Conservation (phyloP, 2,888 invertebrate genomes). For the Scaptomyza cyrtandrae region DNA sequence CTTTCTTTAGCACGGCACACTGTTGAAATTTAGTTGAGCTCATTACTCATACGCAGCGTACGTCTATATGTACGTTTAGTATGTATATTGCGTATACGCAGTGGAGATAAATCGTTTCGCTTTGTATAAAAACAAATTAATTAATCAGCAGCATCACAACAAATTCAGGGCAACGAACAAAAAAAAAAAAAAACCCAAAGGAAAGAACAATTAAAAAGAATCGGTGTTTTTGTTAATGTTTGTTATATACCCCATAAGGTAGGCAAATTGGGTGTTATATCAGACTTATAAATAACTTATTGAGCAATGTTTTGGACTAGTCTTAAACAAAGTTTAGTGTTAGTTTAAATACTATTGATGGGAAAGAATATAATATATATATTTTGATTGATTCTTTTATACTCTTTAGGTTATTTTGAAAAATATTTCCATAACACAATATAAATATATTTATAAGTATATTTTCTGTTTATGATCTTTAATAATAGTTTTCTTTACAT, state of each 20-base stretch:
- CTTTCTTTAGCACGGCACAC: constrained; percentile 7
- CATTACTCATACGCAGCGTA: constrained; percentile 75
- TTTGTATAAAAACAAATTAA: constrained; percentile 64
- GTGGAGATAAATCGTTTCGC: constrained; percentile 59
- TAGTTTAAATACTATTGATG: too few relatives aligned
- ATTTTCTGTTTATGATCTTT: too few relatives aligned
- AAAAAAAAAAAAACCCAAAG: not conserved
- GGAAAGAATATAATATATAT: too few relatives aligned
- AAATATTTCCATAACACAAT: too few relatives aligned
- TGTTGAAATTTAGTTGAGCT: constrained; percentile 42
- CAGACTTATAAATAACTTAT: not conserved
- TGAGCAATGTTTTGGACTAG: not conserved
- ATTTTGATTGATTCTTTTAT: too few relatives aligned
- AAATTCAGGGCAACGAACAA: constrained; percentile 2
- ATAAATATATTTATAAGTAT: too few relatives aligned
- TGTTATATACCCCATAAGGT: constrained; percentile 3
- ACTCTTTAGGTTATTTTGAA: too few relatives aligned
- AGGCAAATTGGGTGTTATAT: not conserved
- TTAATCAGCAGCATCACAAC: constrained; percentile 56
- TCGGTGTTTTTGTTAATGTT: not conserved
- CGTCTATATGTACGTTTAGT: constrained; percentile 1
- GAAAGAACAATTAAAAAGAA: not conserved
- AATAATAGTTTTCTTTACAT: too few relatives aligned
- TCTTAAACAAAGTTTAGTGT: not conserved
- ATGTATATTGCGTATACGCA: constrained; percentile 48